Evolutionary conservation across 64 coral and sea anemone genomes (phyloP), one percentile per base, ranked within the genome.

Genomic region (Pocillopora damicornis): DNA sequence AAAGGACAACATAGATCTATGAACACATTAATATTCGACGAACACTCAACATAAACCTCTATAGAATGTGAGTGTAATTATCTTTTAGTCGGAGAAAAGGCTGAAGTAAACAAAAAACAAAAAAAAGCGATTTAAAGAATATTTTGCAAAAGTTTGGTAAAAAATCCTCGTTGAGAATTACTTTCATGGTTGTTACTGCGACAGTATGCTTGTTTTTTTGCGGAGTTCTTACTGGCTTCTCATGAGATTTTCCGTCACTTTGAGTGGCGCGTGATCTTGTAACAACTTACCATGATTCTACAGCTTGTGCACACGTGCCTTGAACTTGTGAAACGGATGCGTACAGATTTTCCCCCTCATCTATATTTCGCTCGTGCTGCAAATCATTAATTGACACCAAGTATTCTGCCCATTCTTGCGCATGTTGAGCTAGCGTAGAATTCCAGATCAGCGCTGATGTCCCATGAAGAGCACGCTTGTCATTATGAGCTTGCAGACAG

Each of bases 281-380:
- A 51, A 51, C 42, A 51, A 64, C 88, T 17, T 83, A 90, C 88
- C 88, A 90, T 14, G 68, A 26, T 2, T 90, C 71, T 58, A 90
- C 79, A 30, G 88, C 88, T 23, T 90, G 79, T 62, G 37, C 75
- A 12, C 63, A 90, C 1, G 88, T 68, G 1, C 25, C 65, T 66
- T 75, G 11, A 25, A 13, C 34, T 16, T 9, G 22, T 11, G 38
- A 67, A 1, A 11, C 61, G 12, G 56, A 75, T 15, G 18, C 61
- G 60, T 75, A 90, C 13, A 90, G 74, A 37, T 90, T 90, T 74
- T 90, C 88, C 75, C 88, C 88, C 63, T 90, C 67, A 22, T 56
- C 58, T 58, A 71, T 75, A 18, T 35, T n/a, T 38, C 38, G 12
- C 14, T 72, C 79, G 26, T 90, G 88, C 34, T 63, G 9, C 74